Evolutionary conservation across 2,888 invertebrate species (phyloP), one percentile per base, ranked within the genome.

Genomic region (Ctenicera cuprea): DNA sequence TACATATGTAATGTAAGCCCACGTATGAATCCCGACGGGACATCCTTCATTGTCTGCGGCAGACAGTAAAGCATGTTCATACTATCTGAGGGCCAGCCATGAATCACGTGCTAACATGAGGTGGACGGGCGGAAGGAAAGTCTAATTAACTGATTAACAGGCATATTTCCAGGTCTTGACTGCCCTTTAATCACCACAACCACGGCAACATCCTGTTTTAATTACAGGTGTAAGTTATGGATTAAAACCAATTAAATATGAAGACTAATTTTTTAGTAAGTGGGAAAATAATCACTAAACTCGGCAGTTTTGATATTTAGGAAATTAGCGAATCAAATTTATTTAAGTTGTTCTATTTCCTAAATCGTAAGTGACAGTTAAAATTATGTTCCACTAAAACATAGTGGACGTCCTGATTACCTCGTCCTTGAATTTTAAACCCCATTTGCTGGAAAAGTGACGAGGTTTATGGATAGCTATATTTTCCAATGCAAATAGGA

Each of bases 141-240:
- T 66, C 64, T 73, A 73, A 73, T 73, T 73, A 73, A 69, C 69
- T 69, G 73, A 73, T 73, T 69, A 73, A 70, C 73, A 54, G 69
- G 62, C 61, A 33, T 62, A 62, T 18, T 69, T 50, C 20, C 14
- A 26, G 16, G 16, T 66, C 54, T 41, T 38, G 18, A 37, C 43
- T 22, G 26, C 18, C 12, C 38, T 66, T 54, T 41, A 54, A 54
- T 66, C 66, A 52, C 14, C 50, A 33, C 18, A 41, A 4, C 14
- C 3, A 41, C 9, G 33, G 8, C 5, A 33, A 33, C 33, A 5
- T 33, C 33, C 33, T 9, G 33, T 33, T 33, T 1, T 8, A 33
- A 33, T 33, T 9, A 1, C 33, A 8, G 33, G 33, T 33, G 33
- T 33, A 8, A 33, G 9, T 33, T 26, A 26, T 5, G 2, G 26